Base-by-base conservation (phyloP, 2,113 vertebrate genomes). In the Lepisosteus osseus region DNA sequence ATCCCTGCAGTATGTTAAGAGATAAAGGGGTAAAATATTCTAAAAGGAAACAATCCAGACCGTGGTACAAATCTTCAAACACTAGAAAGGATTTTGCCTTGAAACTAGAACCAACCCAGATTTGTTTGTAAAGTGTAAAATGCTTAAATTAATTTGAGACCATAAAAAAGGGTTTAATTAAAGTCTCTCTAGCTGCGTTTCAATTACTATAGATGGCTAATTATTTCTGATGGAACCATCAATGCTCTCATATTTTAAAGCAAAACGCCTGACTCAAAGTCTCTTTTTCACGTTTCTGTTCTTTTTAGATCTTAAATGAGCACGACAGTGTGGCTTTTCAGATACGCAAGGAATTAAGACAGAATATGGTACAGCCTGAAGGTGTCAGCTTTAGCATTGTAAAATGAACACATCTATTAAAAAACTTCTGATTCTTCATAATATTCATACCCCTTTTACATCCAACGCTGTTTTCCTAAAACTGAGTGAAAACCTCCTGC, bases 131-230 rank as follows among this genome's bases (percentile, higher is more conserved):
- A 57, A 14, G 15, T 70, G 67, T 74, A 65, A 67, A 29, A 77
- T 73, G 12, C 72, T 69, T 71, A 75, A 61, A 15, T 51, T 65
- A 68, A 79, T 76, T 77, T 76, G 61, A 14, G 67, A 63, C 68
- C 74, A 70, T 70, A 72, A 51, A 67, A 29, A 74, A 41, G 65
- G 63, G 41, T 68, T 76, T 71, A 79, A 84, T 82, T 80, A 78
- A 78, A 76, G 72, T 77, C 77, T 83, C 65, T 65, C 75, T 79
- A 51, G 17, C 67, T 77, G 70, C 68, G 76, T 71, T 81, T 56
- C 61, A 80, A 74, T 77, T 76, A 56, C n/a, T 73, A 47, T 76
- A 41, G 80, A 78, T 63, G 67, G 68, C 14, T 78, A 77, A 80
- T 85, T 76, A 82, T 64, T 57, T 73, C 67, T 77, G 67, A 76